Evolutionary conservation across 2,888 invertebrate species (phyloP), one percentile per base, ranked within the genome.

Genomic region (Drosophila gaucha): DNA sequence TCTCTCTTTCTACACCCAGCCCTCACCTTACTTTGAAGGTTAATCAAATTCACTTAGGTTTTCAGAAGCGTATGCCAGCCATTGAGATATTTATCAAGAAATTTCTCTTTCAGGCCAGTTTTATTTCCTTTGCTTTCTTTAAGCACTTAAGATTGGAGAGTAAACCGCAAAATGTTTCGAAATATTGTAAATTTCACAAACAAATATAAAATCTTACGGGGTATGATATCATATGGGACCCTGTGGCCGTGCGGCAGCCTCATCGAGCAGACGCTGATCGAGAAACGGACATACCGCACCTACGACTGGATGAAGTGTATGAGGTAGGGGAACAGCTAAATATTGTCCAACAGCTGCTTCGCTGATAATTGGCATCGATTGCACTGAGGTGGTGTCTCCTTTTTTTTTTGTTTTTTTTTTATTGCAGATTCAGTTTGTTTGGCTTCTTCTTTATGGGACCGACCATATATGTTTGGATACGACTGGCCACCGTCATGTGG

Each of bases 391-490:
- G 39, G 43, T 28, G 12, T 28, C 43, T 28, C 43, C 22, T 18
- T 14, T 26, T 3, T 5, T 26, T 31, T 14, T 39, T n/a, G 20
- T 22, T 5, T 41, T 16, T 36, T 26, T 43, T 5, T 50, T 28
- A 14, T 52, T 52, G 20, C 78, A 92, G 95, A 86, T 95, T 94
- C 88, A 93, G 94, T 89, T 78, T 95, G 60, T 95, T 94, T 86
- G 95, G 95, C 26, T 93, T 93, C 35, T 92, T 94, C 49, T 94
- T 94, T 85, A 94, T 94, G 68, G 95, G 95, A 1, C 95, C 95
- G 2, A 94, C 94, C n/a, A 90, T 95, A 12, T 95, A 94, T 83
- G 92, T 93, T 16, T 95, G 95, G 95, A 92, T 96, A 72, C 93
- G 93, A 83, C 89, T 95, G 58, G 94, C 95, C 20, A 92, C 93